Base-by-base conservation (phyloP, 2,113 vertebrate species). In the Mesoclemmys tuberculata region DNA sequence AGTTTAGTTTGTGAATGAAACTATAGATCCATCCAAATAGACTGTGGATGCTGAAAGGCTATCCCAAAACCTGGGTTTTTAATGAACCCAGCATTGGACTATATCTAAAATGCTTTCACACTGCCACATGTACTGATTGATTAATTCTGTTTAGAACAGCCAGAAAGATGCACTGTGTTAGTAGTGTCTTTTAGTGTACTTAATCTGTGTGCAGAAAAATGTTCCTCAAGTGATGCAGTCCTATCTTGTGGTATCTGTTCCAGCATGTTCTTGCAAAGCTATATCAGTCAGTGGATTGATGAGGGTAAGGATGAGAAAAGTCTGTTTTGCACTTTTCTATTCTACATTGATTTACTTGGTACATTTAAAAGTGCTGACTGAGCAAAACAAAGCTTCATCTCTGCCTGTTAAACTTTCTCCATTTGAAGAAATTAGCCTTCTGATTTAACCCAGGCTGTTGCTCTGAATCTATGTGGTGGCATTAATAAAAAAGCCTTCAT, bases 261-360 rank as follows among this genome's bases (percentile, higher is more conserved):
- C 51, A 16, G 26, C 24, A 41, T 24, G 24, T 38, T 81, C 48
- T 92, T 89, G 81, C 21, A 27, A 49, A 95, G 56, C 61, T 92
- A 0, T 48, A 48, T 18, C 0, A 21, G 1, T 86, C 1, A 2
- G 5, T 35, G 85, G 38, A 21, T 14, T 84, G 83, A 38, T 38
- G 14, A 7, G 80, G 22, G 0, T 83, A 58, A 49, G 51, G 29
- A 22, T 71, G 16, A 38, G 21, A n/a, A n/a, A n/a, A 1, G 0
- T 80, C 83, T 92, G 19, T 80, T 3, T 91, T 80, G 48, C 14
- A 1, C 83, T 52, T 89, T 12, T 89, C 56, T 90, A 80, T 87
- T 27, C 29, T 35, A 29, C n/a, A 52, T 77, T 4, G 6, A 0
- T 84, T 82, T 49, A 56, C 22, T 51, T 91, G 81, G 41, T 46